Conservation (phyloP, 2,113 vertebrate species). For the Cebus imitator region DNA sequence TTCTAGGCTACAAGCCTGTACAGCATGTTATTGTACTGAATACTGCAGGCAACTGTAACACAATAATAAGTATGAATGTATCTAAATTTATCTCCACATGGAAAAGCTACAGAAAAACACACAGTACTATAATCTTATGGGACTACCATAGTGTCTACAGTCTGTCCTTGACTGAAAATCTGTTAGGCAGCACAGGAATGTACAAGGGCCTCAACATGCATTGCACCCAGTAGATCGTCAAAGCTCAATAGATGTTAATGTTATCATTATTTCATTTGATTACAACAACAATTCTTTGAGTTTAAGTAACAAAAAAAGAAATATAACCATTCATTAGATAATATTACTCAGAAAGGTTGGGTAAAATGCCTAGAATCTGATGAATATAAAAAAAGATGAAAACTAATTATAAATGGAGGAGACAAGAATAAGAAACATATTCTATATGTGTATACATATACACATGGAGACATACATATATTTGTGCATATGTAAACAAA, state of each 20-base stretch:
- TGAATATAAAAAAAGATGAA: not conserved
- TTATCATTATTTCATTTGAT: not conserved
- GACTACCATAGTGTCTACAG: not conserved
- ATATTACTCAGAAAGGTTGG: not conserved
- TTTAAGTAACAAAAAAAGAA: not conserved
- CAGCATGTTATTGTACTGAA: not conserved
- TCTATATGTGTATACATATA: not conserved
- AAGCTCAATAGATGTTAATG: not conserved
- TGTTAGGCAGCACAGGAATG: not conserved
- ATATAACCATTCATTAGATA: not conserved
- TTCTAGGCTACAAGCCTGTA: not conserved
- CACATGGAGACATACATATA: no score
- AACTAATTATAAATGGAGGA: not conserved
- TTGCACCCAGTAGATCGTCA: not conserved
- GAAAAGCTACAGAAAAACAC: not conserved
- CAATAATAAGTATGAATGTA: not conserved
- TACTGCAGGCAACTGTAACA: not conserved
- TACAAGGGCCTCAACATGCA: not conserved
- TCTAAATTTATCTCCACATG: not conserved
- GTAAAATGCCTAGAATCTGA: not conserved
- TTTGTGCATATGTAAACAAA: no score
- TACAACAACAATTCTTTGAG: not conserved
- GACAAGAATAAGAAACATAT: not conserved
- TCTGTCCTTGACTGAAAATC: not conserved
- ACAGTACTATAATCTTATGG: not conserved